Evolutionary conservation across 2,113 vertebrate genomes (phyloP).

Genomic region (Microtus pennsylvanicus): DNA sequence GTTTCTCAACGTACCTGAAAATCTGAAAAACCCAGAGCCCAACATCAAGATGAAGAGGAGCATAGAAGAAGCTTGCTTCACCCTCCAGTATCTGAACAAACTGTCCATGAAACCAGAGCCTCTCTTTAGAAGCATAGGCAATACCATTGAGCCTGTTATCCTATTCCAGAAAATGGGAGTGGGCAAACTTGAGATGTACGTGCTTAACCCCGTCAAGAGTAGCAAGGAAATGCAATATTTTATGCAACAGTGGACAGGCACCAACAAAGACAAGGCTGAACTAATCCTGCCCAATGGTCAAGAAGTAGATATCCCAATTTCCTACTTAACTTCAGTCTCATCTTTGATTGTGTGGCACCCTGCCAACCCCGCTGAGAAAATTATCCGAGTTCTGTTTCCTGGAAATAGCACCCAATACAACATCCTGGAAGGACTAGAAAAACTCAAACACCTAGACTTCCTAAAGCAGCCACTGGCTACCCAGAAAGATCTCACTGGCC

Average conservation of each 20-base stretch:
- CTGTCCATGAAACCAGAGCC: slow-evolving; percentile 95
- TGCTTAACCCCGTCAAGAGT: slow-evolving; percentile 95
- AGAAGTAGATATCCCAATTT: slow-evolving; percentile 94
- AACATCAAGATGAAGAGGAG: slow-evolving; percentile 91
- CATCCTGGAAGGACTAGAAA: slow-evolving; percentile 97
- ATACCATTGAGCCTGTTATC: slow-evolving; percentile 93
- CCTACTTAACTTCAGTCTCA: slow-evolving; percentile 94
- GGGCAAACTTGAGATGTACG: slow-evolving; percentile 98
- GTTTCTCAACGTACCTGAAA: slow-evolving; percentile 96
- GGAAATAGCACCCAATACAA: slow-evolving; percentile 96
- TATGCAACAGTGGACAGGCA: slow-evolving; percentile 97
- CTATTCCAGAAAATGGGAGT: slow-evolving; percentile 99
- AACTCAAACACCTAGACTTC: slow-evolving; percentile 97
- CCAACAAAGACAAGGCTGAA: slow-evolving; percentile 92
- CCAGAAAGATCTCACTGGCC: slow-evolving; percentile 91
- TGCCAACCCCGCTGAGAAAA: slow-evolving; percentile 96
- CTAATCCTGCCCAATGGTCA: slow-evolving; percentile 93
- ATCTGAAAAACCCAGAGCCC: slow-evolving; percentile 91
- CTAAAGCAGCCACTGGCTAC: slow-evolving; percentile 94
- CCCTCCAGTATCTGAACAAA: slow-evolving; percentile 94
- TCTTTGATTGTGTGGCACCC: slow-evolving; percentile 98
- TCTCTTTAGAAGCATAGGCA: slow-evolving; percentile 92
- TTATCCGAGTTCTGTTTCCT: slow-evolving; percentile 96
- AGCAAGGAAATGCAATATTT: slow-evolving; percentile 98
- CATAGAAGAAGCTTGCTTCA: slow-evolving; percentile 93